Base-by-base conservation (phyloP, 23 tunicate genomes). In the Ascidia mentula region DNA sequence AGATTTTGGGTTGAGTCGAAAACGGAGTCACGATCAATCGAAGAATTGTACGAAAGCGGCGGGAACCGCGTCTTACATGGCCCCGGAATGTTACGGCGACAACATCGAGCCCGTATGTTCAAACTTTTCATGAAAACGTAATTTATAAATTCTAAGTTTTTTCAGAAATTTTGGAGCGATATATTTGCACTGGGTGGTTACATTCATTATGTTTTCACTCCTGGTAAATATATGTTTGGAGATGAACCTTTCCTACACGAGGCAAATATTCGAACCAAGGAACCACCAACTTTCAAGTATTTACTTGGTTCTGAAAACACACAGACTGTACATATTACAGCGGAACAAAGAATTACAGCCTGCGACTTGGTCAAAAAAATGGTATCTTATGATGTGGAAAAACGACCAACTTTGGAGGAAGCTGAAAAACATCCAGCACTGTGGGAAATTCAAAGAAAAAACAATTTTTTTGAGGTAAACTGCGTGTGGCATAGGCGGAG, bases 341-440 rank as follows among this genome's bases (percentile, higher is more conserved):
- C 61, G 5, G 89, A 85, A 59, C 82, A 85, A 45, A 72, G 18
- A 15, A 35, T 77, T 31, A 85, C 82, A 22, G 75, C 53, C 20
- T 40, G 82, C 70, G 89, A 85, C 36, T 32, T 85, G 72, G 78
- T 85, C 2, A 77, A 72, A 46, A 71, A 75, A 45, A 85, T 85
- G 89, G 78, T 78, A 0, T 37, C 6, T 12, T 45, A 15, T 78
- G 46, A 78, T 22, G 78, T 72, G 4, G 37, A 32, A 34, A 34
- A 70, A 0, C 69, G 89, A 72, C 24, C 70, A 4, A 71, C 72
- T 12, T 70, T 85, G 34, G 78, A 34, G 22, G 74, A 85, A 24
- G 82, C 77, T 3, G 38, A 34, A 8, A 6, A 34, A 34, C 89
- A 85, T 72, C 89, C 89, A 9, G 24, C 60, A 22, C 61, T 85